Base-by-base conservation (phyloP, 2,888 invertebrate genomes). In the Resseliella maxima region DNA sequence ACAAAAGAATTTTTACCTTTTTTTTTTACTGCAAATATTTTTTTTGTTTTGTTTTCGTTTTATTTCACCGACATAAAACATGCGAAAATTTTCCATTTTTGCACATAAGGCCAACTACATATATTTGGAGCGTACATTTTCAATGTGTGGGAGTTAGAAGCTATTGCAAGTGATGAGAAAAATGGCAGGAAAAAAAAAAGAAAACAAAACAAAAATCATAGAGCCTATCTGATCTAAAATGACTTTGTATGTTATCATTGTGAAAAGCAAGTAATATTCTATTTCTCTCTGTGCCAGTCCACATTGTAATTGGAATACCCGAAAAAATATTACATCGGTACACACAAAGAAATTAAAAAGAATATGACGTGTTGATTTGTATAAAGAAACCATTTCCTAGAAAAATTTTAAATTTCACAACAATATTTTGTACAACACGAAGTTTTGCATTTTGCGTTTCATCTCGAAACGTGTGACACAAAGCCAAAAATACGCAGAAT, bases 281-380 rank as follows among this genome's bases (percentile, higher is more conserved):
- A 41, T 41, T 41, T 41, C 12, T 41, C 41, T 8, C 12, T 41
- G 41, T 41, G 41, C 41, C n/a, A n/a, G n/a, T n/a, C n/a, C n/a
- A n/a, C 18, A 24, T 24, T 24, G n/a, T 3, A 1, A 3, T 24
- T 24, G 3, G 6, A 6, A 6, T 24, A 72, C 31, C 72, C 72
- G 35, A 27, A 27, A 72, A 72, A 50, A 50, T 50, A 50, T 8
- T 12, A 41, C 24, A 50, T 5, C 12, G 6, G 41, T 50, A 21
- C 24, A 24, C 18, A 59, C 24, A 24, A 24, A 59, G 59, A 59
- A 59, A 24, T 59, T 59, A 27, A 35, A 72, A 72, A 27, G n/a
- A 31, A 35, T 18, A 15, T 31, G 72, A 72, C 12, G 72, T 72
- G 72, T 72, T 72, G 72, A 72, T 72, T 72, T 72, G 31, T 72